A percentile compares a stretch with the other conserved stretches of the same genome.
Evolutionary conservation across 53 echinoderm and acorn worm species (phyloP).

Genomic region (Echinarachnius parma): DNA sequence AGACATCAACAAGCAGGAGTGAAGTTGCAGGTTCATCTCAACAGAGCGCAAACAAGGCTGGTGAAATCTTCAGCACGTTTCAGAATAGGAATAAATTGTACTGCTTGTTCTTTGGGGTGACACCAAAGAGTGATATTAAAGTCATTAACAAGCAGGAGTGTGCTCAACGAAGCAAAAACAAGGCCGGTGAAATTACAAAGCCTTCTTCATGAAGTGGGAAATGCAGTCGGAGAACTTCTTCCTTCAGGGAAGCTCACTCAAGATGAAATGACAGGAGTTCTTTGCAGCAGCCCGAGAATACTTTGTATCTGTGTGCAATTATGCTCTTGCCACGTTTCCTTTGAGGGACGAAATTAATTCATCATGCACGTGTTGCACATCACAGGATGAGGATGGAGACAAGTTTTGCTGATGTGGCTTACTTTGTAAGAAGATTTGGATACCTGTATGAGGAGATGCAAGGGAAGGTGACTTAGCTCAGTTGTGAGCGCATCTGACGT

Average conservation of each 20-base stretch:
- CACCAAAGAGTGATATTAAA: conserved; percentile 1
- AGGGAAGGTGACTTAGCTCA: too few species aligned
- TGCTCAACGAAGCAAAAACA: neutral
- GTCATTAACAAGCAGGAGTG: neutral
- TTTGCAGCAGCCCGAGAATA: conserved; percentile 49
- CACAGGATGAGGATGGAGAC: conserved; percentile 21
- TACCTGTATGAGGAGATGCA: conserved; percentile 44
- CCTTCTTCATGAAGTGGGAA: conserved; percentile 2
- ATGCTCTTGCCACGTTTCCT: conserved; percentile 50
- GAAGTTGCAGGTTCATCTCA: conserved; percentile 2
- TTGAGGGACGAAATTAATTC: conserved; percentile 39
- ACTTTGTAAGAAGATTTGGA: conserved; percentile 54
- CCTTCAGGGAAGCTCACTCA: neutral
- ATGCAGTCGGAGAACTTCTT: conserved; percentile 13
- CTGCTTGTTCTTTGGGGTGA: too few species aligned
- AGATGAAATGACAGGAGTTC: conserved; percentile 17
- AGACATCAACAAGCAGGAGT: neutral
- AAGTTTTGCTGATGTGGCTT: conserved; percentile 22
- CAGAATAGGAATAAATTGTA: conserved; percentile 7
- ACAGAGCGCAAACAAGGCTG: conserved; percentile 9
- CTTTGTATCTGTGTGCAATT: conserved; percentile 50
- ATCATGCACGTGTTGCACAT: conserved; percentile 55
- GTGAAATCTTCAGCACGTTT: conserved; percentile 7
- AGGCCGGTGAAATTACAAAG: conserved; percentile 2
- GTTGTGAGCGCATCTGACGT: too few species aligned